Percentiles rank a stretch among this genome's conserved stretches.
Evolutionary conservation across 30 jellyfish, hydroid and myxozoan genomes (phyloP).

Genomic region (Cassiopea xamachana): DNA sequence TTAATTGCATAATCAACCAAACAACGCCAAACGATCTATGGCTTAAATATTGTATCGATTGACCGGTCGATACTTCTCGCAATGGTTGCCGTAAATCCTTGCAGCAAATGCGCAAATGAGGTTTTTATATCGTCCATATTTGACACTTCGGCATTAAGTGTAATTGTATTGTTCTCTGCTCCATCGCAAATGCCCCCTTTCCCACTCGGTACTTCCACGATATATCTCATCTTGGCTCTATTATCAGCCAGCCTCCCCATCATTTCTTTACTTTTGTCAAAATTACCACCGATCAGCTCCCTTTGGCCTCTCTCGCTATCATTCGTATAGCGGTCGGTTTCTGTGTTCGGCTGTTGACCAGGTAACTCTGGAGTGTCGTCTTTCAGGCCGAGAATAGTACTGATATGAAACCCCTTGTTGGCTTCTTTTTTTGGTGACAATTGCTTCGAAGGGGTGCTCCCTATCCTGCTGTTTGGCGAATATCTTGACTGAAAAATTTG

Average conservation of each 20-base stretch:
- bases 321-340: no score
- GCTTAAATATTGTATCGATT: slow-evolving; percentile 62
- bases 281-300: no score
- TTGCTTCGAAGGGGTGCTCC: slow-evolving; percentile 25
- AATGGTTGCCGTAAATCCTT: slow-evolving; percentile 68
- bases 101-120: slow-evolving; percentile 77
- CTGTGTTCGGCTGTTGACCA: not conserved
- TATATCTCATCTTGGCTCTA: not conserved
- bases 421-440: slow-evolving; percentile 51
- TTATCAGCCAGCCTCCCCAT: not conserved
- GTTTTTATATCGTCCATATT: slow-evolving; percentile 75
- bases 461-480: slow-evolving; percentile 36
- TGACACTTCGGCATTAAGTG: slow-evolving; percentile 13
- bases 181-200: not conserved
- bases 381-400: slow-evolving; percentile 79
- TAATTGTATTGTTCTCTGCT: not conserved
- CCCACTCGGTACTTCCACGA: not conserved
- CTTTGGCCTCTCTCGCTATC: no score
- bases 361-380: slow-evolving; percentile 11
- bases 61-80: slow-evolving; percentile 69
- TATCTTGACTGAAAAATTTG: not conserved
- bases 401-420: slow-evolving; percentile 66
- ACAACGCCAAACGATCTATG: not conserved
- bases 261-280: no score
- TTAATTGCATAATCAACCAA: no score